Base-by-base conservation (phyloP, 2,113 vertebrate species). In the Python bivittatus region DNA sequence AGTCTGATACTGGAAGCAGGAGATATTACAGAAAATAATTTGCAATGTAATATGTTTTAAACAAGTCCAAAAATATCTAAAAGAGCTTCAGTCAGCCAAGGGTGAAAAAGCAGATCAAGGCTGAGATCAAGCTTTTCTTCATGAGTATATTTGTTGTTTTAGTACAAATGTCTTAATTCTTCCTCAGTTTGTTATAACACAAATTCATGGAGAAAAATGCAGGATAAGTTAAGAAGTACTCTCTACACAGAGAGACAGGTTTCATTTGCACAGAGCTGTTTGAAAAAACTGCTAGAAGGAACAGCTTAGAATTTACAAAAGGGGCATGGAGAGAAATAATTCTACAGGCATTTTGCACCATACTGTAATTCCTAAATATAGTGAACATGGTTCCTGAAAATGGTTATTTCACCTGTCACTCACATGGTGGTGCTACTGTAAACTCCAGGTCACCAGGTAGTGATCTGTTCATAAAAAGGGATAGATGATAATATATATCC, bases 51-150 rank as follows among this genome's bases (percentile, higher is more conserved):
- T 95, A 60, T 93, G 95, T 95, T 60, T 95, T 91, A 94, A 93
- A 85, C 94, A 96, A 94, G 94, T 91, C 58, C 54, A 85, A 68
- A 56, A 33, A 5, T 42, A 23, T 33, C 29, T 58, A 25, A 38
- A 88, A 93, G 95, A 88, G 94, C 38, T 44, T 95, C 92, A 95
- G 95, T 94, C 94, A 96, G 94, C 94, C 96, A 96, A 93, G 86
- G 93, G 95, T 96, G 93, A 96, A 95, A 89, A 42, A 10, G 0
- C 92, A 92, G 95, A 48, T 10, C 38, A 48, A 52, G 83, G 83
- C 38, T 48, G 33, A 52, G 92, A 86, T 89, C 68, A 72, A 38
- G 68, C 15, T 72, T 79, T 79, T 22, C 68, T 72, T 72, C 68
- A 72, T 72, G 20, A 72, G 20, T 72, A 38, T 17, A 38, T 72